Percentiles rank a stretch among this genome's conserved stretches.
Evolutionary conservation across 2,888 invertebrate species (phyloP).

Genomic region (Chalcis sispes): DNA sequence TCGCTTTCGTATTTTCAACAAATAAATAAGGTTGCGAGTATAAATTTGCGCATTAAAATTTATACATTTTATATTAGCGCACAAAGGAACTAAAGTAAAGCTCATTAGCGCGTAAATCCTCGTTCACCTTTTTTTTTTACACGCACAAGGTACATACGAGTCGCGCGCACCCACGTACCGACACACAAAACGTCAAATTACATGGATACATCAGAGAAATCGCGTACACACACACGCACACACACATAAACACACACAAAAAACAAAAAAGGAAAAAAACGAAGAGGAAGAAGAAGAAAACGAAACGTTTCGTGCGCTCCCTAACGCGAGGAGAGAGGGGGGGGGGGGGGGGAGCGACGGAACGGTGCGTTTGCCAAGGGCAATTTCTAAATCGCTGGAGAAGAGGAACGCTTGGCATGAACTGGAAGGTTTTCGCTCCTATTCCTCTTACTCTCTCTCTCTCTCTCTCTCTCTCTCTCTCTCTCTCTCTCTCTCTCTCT

Average conservation of each 20-base stretch:
- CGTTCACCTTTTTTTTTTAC: background rate
- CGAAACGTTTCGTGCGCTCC: too few relatives aligned
- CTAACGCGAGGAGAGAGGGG: too few relatives aligned
- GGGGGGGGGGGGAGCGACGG: constrained; percentile 32
- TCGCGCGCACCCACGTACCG: too few relatives aligned
- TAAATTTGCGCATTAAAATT: too few relatives aligned
- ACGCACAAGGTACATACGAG: too few relatives aligned
- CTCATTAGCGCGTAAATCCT: constrained; percentile 12
- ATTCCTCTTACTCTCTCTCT: constrained; percentile 14
- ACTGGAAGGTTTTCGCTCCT: constrained; percentile 5
- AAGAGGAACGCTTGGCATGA: constrained; percentile 56
- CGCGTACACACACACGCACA: background rate
- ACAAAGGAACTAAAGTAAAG: background rate
- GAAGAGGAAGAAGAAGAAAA: too few relatives aligned
- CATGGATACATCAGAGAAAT: constrained; percentile 11
- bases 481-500: too few relatives aligned
- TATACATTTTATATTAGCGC: too few relatives aligned
- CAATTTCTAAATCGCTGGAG: constrained; percentile 69
- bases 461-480: constrained; percentile 5
- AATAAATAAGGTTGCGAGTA: too few relatives aligned
- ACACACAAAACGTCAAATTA: background rate
- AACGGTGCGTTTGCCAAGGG: constrained; percentile 63
- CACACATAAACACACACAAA: too few relatives aligned
- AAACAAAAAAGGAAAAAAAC: too few relatives aligned
- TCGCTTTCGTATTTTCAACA: too few relatives aligned